These are phyloP conservation scores for Probosciger aterrimus DNA, from an alignment of 2,113 vertebrate species.

Conservation along the genomic window DNA sequence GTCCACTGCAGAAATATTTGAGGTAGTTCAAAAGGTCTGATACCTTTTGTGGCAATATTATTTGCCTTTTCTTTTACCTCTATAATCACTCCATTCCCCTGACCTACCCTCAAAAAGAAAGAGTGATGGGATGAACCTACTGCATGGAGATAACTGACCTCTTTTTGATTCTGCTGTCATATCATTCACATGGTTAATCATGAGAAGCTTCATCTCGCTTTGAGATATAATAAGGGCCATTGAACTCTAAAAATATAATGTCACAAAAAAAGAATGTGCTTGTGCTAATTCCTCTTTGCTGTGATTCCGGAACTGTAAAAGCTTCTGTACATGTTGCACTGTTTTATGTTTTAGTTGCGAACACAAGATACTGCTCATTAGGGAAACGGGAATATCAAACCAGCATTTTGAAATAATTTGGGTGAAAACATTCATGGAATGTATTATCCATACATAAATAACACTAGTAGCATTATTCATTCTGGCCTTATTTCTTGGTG, in stretches of 20 bases:
- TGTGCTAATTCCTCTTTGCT: neutral
- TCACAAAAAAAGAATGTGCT: constrained; percentile 49
- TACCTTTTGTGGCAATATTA: neutral
- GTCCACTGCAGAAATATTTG: neutral
- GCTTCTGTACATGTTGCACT: neutral
- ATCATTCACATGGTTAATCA: constrained; percentile 21
- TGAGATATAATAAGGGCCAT: constrained; percentile 31
- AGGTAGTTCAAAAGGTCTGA: neutral
- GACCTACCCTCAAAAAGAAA: neutral
- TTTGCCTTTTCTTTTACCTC: neutral
- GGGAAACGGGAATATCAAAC: neutral
- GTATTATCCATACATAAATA: constrained; percentile 11
- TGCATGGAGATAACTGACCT: neutral
- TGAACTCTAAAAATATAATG: constrained; percentile 47
- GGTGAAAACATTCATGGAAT: constrained; percentile 18
- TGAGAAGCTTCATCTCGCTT: constrained; percentile 32
- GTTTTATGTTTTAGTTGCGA: neutral
- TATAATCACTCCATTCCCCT: neutral
- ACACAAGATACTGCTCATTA: neutral
- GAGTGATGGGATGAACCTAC: neutral
- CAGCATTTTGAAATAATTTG: constrained; percentile 16
- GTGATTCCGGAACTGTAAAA: neutral
- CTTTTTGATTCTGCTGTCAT: constrained; percentile 25
- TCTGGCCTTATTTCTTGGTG: neutral
- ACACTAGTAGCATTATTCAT: constrained; percentile 26